Base-by-base conservation (phyloP, 2,797 vertebrate species). In the Pteronotus mesoamericanus region DNA sequence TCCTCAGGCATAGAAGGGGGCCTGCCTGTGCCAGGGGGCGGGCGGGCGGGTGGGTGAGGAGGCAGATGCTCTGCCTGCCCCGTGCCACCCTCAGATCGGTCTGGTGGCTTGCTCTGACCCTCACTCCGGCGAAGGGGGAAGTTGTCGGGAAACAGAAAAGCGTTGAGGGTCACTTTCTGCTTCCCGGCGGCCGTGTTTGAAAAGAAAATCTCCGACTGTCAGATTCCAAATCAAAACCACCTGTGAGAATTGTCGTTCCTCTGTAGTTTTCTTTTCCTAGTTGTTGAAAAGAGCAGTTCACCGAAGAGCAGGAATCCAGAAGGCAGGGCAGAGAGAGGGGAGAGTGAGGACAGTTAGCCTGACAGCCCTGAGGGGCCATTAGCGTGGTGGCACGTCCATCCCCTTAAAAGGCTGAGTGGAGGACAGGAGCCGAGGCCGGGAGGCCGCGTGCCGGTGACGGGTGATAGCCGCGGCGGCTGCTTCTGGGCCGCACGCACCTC, bases 311-410 rank as follows among this genome's bases (percentile, higher is more conserved):
- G 79, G 79, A 53, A 66, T 74, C 39, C 32, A 2, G 80, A n/a
- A 37, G 24, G 24, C 44, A 21, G 46, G 74, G 19, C 42, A 39
- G 74, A 24, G 66, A 16, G 55, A 42, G 32, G 39, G n/a, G 44
- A 19, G 24, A 0, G 10, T 0, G 0, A 6, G 37, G 59, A 2
- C 7, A 1, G 12, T 3, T 21, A 0, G 6, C 46, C 91, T 2
- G 22, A 3, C 9, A 1, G 14, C 69, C 6, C 11, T 1, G 2
- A 4, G 1, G 39, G 29, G 55, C 44, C 16, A 5, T 7, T 2
- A 26, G 32, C 39, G n/a, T 3, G 9, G 24, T 29, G 51, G 15
- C 75, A 39, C 4, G 9, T 39, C n/a, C 5, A 21, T 16, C 24
- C 77, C 18, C 71, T 51, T 6, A 9, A 3, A 18, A 44, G 26